Conservation (phyloP, 2,797 vertebrate genomes). For the Linurgus olivaceus region DNA sequence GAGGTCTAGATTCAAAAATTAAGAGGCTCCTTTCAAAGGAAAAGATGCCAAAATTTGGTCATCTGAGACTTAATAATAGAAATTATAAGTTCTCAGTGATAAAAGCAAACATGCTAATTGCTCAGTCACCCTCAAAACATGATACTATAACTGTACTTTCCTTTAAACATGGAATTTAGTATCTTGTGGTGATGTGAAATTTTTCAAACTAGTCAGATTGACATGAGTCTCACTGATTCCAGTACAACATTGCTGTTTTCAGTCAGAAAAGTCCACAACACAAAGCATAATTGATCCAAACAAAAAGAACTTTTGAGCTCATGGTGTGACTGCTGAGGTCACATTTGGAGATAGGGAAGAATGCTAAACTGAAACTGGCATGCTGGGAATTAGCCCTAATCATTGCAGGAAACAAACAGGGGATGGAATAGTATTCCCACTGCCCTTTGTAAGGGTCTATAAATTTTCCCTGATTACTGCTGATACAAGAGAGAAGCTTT, state of each 20-base stretch:
- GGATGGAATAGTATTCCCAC: not conserved
- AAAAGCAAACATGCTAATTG: not conserved
- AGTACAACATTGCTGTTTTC: not conserved
- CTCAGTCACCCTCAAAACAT: not conserved
- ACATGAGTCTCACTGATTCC: not conserved
- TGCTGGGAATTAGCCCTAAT: not conserved
- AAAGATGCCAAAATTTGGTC: not conserved
- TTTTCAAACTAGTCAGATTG: not conserved
- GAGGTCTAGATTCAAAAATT: not conserved
- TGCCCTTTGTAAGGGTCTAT: not conserved
- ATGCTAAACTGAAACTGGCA: not conserved
- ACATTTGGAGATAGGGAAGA: not conserved
- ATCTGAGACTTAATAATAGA: not conserved
- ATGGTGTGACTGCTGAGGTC: conserved; percentile 1
- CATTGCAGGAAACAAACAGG: not conserved
- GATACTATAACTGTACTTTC: rapidly evolving
- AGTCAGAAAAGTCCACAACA: not conserved
- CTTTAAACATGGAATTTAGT: not conserved
- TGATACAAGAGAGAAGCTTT: not conserved
- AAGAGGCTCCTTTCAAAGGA: not conserved
- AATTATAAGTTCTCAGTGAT: not conserved
- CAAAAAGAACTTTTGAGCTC: not conserved
- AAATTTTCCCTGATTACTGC: not conserved
- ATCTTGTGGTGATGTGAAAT: not conserved
- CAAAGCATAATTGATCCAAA: not conserved